Evolutionary conservation across 2,888 invertebrate species (phyloP).

Genomic region (Lasioglossum vierecki): DNA sequence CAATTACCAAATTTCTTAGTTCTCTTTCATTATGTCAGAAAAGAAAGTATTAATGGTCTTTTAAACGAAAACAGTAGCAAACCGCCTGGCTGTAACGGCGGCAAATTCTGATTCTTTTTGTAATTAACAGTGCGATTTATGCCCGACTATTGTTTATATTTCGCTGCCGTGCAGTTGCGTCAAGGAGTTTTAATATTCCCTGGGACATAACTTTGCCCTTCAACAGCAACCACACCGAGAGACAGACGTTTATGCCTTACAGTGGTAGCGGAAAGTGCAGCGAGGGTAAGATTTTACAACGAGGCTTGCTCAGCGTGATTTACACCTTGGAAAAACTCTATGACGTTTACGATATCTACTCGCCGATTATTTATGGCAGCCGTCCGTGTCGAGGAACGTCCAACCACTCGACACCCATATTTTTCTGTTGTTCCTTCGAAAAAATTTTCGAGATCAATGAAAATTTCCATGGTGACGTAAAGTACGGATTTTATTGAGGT

Average conservation of each 20-base stretch:
- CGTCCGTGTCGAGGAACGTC: constrained; percentile 41
- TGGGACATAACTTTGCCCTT: constrained; percentile 37
- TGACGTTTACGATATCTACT: constrained; percentile 79
- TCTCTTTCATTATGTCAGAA: neutral
- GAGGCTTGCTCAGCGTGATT: constrained; percentile 69
- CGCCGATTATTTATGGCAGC: constrained; percentile 78
- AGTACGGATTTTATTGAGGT: neutral
- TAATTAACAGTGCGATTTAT: neutral
- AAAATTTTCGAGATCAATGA: neutral
- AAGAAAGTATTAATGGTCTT: neutral
- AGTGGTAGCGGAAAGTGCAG: constrained; percentile 53
- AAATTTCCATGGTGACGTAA: neutral
- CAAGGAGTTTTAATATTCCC: constrained; percentile 12
- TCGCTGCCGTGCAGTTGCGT: neutral
- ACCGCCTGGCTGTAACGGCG: neutral
- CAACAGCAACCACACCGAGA: constrained; percentile 33
- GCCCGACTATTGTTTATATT: neutral
- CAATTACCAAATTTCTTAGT: neutral
- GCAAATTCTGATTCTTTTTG: neutral
- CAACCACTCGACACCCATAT: constrained; percentile 19
- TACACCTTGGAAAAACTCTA: constrained; percentile 75
- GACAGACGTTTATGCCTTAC: constrained; percentile 69
- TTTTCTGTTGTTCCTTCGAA: constrained; percentile 26
- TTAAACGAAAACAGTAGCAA: neutral
- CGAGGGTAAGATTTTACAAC: constrained; percentile 71